Percentiles rank a stretch among this genome's conserved stretches.
phyloP scores from a whole-genome alignment of 2,113 vertebrate species.

The Lophochroa leadbeateri region DNA sequence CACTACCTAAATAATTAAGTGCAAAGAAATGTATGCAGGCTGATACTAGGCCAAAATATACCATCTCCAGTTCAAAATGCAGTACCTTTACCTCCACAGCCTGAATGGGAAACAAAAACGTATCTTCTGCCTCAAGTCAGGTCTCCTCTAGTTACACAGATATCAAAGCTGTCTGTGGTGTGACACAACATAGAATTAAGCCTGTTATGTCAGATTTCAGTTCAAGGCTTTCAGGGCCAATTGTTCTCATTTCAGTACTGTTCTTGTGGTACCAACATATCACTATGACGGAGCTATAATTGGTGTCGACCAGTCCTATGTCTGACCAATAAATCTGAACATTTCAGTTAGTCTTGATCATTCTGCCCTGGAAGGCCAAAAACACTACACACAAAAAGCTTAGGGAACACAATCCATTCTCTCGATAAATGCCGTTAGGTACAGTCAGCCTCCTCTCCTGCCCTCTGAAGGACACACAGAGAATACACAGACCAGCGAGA shows the following conservation, averaged over 20 bases:
- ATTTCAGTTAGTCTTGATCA: background rate
- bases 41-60: background rate
- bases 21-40: background rate
- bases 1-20: background rate
- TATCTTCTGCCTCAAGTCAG: background rate
- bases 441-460: background rate
- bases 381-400: background rate
- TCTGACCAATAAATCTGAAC: background rate
- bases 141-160: background rate
- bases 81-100: background rate
- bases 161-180: background rate
- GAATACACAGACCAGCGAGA: fast-evolving
- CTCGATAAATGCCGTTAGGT: background rate
- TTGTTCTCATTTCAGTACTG: background rate
- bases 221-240: background rate
- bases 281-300: background rate
- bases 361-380: background rate
- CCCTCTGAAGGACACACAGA: background rate
- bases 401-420: background rate
- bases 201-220: background rate
- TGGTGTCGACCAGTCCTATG: background rate
- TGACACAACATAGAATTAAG: background rate
- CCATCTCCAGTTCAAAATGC: background rate
- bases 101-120: background rate
- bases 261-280: background rate